Base-by-base conservation (phyloP, 2,113 vertebrate species). In the Oncorhynchus mykiss region DNA sequence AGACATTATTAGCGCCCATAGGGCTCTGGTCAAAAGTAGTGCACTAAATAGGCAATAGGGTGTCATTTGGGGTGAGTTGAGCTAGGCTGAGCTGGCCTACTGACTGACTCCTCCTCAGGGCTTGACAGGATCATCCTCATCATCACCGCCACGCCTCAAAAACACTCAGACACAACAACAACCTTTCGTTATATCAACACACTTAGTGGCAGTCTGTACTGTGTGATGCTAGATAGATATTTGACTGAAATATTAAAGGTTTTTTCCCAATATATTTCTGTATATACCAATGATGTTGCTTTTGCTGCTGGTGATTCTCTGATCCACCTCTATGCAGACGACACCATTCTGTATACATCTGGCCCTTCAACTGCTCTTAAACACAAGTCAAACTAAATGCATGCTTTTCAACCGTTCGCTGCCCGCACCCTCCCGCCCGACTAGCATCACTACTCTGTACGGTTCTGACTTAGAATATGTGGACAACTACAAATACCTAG, bases 91-190 rank as follows among this genome's bases (percentile, higher is more conserved):
- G 31, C 27, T 84, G 78, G 82, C 84, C 83, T 27, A 34, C 31
- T 34, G 5, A 78, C 31, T 83, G 82, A 82, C 82, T 86, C 78
- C 74, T 71, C 71, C 70, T 66, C 71, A 48, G 68, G 78, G 68
- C 49, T 45, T 79, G 65, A 82, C 79, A 49, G 16, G 60, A 48
- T 29, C 77, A 73, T 4, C 77, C 62, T 79, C 79, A 74, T 29
- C 31, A 72, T 29, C 31, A 72, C 60, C n/a, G 9, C 48, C 9
- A 60, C 14, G 18, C 57, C 57, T 60, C 57, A 18, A 3, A 1
- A 60, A 18, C 18, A n/a, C 57, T 8, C 57, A 60, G 18, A 18
- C 5, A 22, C 57, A 60, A 60, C 57, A 2, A 60, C 57, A 5
- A 60, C 14, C 20, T 1, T 11, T 51, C 2, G 1, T 60, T 14